Base-by-base conservation (phyloP, 23 tunicate species). In the Halocynthia roretzi region DNA sequence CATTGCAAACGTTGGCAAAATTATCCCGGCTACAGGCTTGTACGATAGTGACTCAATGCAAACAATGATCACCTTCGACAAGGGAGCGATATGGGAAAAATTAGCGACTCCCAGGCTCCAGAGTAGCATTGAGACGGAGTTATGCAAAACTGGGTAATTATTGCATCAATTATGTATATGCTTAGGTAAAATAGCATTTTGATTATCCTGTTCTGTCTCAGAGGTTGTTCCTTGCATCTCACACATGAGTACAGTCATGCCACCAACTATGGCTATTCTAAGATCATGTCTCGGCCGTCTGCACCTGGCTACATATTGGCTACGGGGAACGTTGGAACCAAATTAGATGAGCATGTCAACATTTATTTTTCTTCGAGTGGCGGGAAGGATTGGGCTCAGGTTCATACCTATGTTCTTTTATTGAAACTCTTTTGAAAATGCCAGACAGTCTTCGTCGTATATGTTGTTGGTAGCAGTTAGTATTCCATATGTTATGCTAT, bases 221-320 rank as follows among this genome's bases (percentile, higher is more conserved):
- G 44, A 31, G 88, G 83, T 6, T 88, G 95, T 62, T 88, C 95
- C 6, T 83, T 88, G 50, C 95, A 88, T 55, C 80, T 88, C 7
- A 68, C 87, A 11, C 87, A 83, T 56, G 81, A 54, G 54, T 87
- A 71, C 67, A 86, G 81, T 61, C 81, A 64, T 8, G 77, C 75
- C 44, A 31, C 44, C 44, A 31, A 31, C 44, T 31, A 31, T 31
- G 44, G 44, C 44, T 31, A 31, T 7, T 76, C 86, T 19, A 82
- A 76, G 56, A 83, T 88, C 15, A 64, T 76, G 51, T 79, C 96
- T 5, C 76, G 48, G 11, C 77, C 88, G 9, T 89, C 96, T 23
- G 96, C 96, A 12, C 96, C 96, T 21, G 96, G 96, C 6, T 89
- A 51, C 67, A 56, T 89, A 10, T 72, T 89, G 5, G 96, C 88